Conservation (phyloP, 2,888 invertebrate species). For the Heliconius cydno region DNA sequence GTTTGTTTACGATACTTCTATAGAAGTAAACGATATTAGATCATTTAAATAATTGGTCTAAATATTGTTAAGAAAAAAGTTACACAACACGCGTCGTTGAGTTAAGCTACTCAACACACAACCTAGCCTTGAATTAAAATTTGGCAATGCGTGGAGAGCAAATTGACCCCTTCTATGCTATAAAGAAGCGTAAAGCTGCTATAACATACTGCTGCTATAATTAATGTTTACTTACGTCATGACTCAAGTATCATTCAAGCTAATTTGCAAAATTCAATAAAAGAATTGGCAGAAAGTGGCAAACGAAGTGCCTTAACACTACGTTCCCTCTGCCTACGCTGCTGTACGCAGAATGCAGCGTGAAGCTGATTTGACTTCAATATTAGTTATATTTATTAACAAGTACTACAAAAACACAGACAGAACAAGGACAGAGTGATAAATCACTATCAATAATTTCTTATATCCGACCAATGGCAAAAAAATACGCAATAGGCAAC, state of each 20-base stretch:
- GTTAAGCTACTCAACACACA: background rate
- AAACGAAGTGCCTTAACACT: no score
- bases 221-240: no score
- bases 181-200: no score
- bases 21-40: background rate
- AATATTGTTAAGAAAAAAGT: background rate
- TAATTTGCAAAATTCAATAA: no score
- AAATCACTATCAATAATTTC: background rate
- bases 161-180: background rate
- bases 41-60: background rate
- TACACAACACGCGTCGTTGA: background rate
- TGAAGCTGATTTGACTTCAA: no score
- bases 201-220: no score
- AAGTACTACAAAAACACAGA: background rate
- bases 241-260: no score
- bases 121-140: background rate
- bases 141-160: background rate
- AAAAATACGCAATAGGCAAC: background rate
- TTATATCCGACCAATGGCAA: no score
- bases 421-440: background rate
- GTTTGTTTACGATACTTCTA: background rate
- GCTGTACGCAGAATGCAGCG: no score
- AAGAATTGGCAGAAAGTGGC: no score
- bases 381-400: background rate
- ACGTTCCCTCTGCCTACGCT: no score